Evolutionary conservation across 2,888 invertebrate genomes (phyloP), one percentile per base, ranked within the genome.

Genomic region (Aleiodes leptofemur): DNA sequence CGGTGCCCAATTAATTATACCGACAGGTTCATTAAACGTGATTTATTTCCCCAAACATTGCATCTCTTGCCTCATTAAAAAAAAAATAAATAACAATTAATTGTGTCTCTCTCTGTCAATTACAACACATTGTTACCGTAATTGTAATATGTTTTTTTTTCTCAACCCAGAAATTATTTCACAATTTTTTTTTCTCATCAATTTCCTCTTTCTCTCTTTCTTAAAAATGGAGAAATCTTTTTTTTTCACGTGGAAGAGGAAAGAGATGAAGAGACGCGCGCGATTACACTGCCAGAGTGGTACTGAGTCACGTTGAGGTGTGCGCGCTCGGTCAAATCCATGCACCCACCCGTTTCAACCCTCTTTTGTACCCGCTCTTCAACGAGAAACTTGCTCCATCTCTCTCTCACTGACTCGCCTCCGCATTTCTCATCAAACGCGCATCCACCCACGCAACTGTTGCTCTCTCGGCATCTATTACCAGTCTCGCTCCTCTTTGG

Each of bases 401-500:
- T 66, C 71, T 59, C 66, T 14, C 72, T 56, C 55, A 59, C 59
- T 56, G 73, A 76, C 76, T 75, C 77, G 71, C 76, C 73, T 78
- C 81, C 78, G 79, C 79, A 14, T 81, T 81, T 78, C 80, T 81
- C 84, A 83, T 85, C 85, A 84, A 85, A 82, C 85, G 87, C 87
- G 87, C 87, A 88, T 83, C 86, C 84, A 87, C 85, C 87, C 85
- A 87, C 87, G 87, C 86, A 88, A 88, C 88, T 88, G 88, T 88
- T 88, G 87, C 87, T 85, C 86, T 85, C 87, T 86, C 83, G 83
- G 70, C 71, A 70, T 71, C 77, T 76, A 77, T 78, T 77, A 76
- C 76, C 79, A 69, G 77, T 80, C 78, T 78, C 61, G 70, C 14
- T 64, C 31, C 57, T 43, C 61, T 14, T 6, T 11, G 9, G 38